These are phyloP conservation scores for Drosophila colorata DNA, from an alignment of 2,888 invertebrate species.

Conservation along the genomic window DNA sequence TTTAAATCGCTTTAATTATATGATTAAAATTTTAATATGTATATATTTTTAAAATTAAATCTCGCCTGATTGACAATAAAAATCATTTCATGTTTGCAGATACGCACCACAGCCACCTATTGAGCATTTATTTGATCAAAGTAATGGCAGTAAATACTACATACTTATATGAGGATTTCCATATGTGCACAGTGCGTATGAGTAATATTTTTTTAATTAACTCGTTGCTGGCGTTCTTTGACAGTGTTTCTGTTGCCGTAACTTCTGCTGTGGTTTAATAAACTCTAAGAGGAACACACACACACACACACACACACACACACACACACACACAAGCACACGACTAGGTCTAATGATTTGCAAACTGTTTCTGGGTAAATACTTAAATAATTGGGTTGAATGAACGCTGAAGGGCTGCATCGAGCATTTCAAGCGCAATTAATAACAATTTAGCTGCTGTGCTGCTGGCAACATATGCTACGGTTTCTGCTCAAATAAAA, in stretches of 20 bases:
- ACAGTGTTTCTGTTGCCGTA: background rate
- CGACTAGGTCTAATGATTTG: constrained; percentile 13
- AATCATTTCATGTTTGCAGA: too few species aligned
- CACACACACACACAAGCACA: too few species aligned
- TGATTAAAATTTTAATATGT: too few species aligned
- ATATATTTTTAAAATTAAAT: too few species aligned
- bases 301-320: too few species aligned
- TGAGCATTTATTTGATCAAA: too few species aligned
- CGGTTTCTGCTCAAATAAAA: constrained; percentile 8
- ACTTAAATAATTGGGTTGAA: constrained; percentile 7
- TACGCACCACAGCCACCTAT: too few species aligned
- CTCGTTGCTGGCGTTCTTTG: constrained; percentile 6
- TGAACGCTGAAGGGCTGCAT: constrained; percentile 7
- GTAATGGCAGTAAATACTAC: too few species aligned
- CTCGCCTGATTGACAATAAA: too few species aligned
- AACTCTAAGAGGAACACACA: constrained; percentile 11
- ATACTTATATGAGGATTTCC: background rate
- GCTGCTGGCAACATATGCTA: constrained; percentile 52
- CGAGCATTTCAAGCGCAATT: constrained; percentile 44
- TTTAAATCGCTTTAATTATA: too few species aligned
- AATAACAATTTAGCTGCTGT: constrained; percentile 51
- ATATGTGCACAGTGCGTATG: constrained; percentile 44
- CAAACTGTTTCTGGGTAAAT: background rate
- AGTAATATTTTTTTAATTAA: constrained; percentile 37
- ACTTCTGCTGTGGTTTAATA: constrained; percentile 4